These are phyloP conservation scores for Sebastes vulpes DNA, from an alignment of 2,797 vertebrate genomes.

Conservation along the genomic window DNA sequence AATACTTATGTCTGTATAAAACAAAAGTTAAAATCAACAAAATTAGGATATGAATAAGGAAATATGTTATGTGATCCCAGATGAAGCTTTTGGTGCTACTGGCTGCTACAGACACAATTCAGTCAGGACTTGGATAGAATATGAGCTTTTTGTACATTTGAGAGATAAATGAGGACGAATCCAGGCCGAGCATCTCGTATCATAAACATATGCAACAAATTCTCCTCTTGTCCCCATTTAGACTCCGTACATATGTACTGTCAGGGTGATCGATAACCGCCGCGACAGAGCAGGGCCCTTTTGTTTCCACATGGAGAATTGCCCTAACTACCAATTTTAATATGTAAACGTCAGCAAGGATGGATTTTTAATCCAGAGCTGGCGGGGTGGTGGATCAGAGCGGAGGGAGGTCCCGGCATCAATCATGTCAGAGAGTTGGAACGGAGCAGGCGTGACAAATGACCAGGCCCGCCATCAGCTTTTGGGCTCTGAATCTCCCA, in stretches of 20 bases:
- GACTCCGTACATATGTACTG: constrained; percentile 32
- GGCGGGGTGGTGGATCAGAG: constrained; percentile 68
- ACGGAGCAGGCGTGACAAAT: constrained; percentile 77
- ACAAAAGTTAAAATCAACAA: not conserved
- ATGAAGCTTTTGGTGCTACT: rapidly evolving
- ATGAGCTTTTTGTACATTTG: not conserved
- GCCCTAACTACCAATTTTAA: constrained; percentile 77
- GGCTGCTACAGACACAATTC: not conserved
- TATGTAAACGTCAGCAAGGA: constrained; percentile 82
- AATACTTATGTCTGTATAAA: not conserved
- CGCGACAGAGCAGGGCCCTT: constrained; percentile 39
- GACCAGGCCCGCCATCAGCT: constrained; percentile 64
- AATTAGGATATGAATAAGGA: not conserved
- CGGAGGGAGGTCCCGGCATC: constrained; percentile 64
- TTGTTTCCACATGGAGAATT: constrained; percentile 76
- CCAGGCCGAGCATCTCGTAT: not conserved
- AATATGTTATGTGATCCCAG: not conserved
- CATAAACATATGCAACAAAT: constrained; percentile 21
- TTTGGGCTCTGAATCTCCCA: constrained; percentile 53
- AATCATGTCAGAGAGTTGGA: constrained; percentile 72
- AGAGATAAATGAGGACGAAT: not conserved
- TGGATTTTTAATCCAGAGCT: constrained; percentile 80
- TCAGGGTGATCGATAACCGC: constrained; percentile 73
- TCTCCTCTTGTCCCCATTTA: constrained; percentile 30
- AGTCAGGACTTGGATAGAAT: not conserved